Conservation (phyloP, 1,140 invertebrate species). For the Zaprionus vittiger region DNA sequence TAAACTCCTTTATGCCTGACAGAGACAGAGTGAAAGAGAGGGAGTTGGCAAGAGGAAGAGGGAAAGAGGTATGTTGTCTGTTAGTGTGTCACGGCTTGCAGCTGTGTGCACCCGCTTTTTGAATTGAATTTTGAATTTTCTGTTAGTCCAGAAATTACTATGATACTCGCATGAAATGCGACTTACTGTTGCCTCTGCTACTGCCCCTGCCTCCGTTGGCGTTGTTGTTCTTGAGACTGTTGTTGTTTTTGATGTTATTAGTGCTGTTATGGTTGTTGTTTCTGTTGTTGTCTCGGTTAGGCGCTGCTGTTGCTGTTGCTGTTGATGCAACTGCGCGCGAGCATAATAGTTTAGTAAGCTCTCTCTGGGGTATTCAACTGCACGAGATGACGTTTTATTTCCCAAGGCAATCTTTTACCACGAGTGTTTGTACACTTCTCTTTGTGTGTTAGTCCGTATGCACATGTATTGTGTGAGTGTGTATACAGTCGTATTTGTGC, state of each 20-base stretch:
- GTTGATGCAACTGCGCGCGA: constrained; percentile 47
- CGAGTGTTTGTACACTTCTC: constrained; percentile 72
- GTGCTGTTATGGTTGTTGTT: constrained; percentile 62
- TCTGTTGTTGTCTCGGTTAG: constrained; percentile 52
- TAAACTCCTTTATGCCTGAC: constrained; percentile 29
- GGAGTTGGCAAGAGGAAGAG: background rate
- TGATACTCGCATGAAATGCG: constrained; percentile 41
- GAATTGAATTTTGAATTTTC: constrained; percentile 75
- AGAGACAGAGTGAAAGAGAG: background rate
- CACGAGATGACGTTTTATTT: constrained; percentile 77
- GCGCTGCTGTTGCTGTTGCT: constrained; percentile 47
- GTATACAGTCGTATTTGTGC: constrained; percentile 70
- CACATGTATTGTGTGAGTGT: constrained; percentile 39
- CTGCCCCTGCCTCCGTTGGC: background rate
- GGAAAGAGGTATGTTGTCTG: constrained; percentile 13
- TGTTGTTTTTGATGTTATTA: constrained; percentile 75
- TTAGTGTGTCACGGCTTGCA: constrained; percentile 39
- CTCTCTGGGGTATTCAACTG: constrained; percentile 79
- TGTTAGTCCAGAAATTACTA: constrained; percentile 69
- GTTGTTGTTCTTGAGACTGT: constrained; percentile 31
- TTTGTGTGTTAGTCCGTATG: constrained; percentile 16
- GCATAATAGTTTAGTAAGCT: constrained; percentile 83
- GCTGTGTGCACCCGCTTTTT: constrained; percentile 57
- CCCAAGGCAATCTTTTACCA: constrained; percentile 78
- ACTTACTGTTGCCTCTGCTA: constrained; percentile 5